Evolutionary conservation across 2,888 invertebrate species (phyloP).

Genomic region (Philereme transversata): DNA sequence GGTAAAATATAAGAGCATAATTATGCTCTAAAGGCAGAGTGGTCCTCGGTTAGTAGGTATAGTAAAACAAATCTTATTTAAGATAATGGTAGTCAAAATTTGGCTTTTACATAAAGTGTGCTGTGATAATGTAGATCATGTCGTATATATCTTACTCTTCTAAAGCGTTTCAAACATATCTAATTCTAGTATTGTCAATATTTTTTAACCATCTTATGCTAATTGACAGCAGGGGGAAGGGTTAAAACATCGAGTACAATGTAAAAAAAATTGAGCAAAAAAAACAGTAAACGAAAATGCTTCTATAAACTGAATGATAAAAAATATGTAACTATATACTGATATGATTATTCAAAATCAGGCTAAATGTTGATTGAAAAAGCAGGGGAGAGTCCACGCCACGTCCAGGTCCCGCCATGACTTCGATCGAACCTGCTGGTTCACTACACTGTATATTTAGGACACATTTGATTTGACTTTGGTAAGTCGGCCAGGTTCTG

Average conservation of each 20-base stretch:
- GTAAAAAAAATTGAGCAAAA: too few species aligned
- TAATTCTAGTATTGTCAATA: slow-evolving; percentile 11
- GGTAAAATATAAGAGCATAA: too few species aligned
- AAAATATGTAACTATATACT: too few species aligned
- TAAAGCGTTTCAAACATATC: slow-evolving; percentile 10
- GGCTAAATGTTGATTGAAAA: too few species aligned
- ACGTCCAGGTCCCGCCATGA: slow-evolving; percentile 16
- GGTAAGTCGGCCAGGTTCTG: slow-evolving; percentile 39
- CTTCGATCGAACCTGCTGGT: slow-evolving; percentile 6
- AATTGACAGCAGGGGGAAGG: slow-evolving; percentile 24
- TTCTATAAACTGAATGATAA: too few species aligned
- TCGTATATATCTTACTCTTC: slow-evolving; percentile 5
- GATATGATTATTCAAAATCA: too few species aligned
- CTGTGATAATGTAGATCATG: slow-evolving; percentile 26
- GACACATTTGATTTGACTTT: slow-evolving; percentile 22
- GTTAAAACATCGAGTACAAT: background rate
- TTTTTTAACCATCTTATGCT: background rate
- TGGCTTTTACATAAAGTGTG: slow-evolving; percentile 4
- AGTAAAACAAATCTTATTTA: too few species aligned
- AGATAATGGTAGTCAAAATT: too few species aligned
- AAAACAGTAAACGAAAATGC: too few species aligned
- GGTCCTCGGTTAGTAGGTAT: too few species aligned
- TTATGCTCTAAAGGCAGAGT: too few species aligned
- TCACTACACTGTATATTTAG: slow-evolving; percentile 35
- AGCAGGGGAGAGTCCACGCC: background rate